Base-by-base conservation (phyloP, 2,888 invertebrate genomes). In the Molorchus minor region DNA sequence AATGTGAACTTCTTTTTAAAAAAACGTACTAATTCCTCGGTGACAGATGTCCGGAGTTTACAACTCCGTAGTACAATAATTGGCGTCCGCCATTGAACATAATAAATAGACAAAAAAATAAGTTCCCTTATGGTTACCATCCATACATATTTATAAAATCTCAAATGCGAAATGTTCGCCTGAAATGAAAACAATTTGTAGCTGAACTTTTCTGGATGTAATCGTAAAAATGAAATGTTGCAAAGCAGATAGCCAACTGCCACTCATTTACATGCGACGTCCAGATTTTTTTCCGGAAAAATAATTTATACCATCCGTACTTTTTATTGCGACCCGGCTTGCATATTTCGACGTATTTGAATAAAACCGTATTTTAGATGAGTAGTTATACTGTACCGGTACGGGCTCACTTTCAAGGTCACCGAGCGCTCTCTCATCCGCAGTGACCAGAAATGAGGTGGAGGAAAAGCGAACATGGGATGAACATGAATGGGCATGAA, bases 81-180 rank as follows among this genome's bases (percentile, higher is more conserved):
- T 61, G 62, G 60, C 62, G 38, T 45, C 17, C 54, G 43, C 53
- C 38, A 43, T n/a, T n/a, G n/a, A n/a, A 30, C 47, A 56, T 64
- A 65, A 62, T 65, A 65, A 62, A 68, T 64, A 62, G 59, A 64
- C 2, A 25, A 3, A 61, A 63, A 64, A 63, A 66, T 54, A 52
- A 57, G 59, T 66, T 66, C 65, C 54, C 54, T 57, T 45, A 53
- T 61, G 57, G 57, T 61, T 57, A 44, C 43, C 56, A 33, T 54
- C 58, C 65, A 69, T 68, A 66, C 66, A 70, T 68, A 67, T 68
- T 68, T 70, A 67, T 68, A 67, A 61, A 64, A 65, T 69, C 65
- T 63, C 54, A 53, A 59, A 63, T 54, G 44, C 43, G 59, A 52
- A 56, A 57, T 56, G 59, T 64, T 57, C 59, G 59, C 56, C 60